Evolutionary conservation across 2,888 invertebrate genomes (phyloP), one percentile per base, ranked within the genome.

Genomic region (Eurois occulta): DNA sequence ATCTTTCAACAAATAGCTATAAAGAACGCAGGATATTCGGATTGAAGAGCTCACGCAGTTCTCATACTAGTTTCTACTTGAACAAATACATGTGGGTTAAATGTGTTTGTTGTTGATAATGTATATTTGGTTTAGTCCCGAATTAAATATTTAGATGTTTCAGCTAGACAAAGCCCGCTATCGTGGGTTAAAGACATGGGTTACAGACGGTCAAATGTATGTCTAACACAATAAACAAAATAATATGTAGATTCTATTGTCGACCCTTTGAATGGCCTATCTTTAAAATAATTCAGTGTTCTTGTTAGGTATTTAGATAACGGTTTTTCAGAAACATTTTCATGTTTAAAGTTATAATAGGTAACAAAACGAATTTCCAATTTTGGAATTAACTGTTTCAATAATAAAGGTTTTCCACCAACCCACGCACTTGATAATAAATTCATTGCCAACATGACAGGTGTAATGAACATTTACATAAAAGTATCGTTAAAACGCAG

Each of bases 401-500:
- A 46, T 66, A 10, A 38, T 38, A 43, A 28, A 24, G 32, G n/a
- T 35, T 77, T 74, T 55, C 43, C 67, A 76, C 43, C 18, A 67
- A 70, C 38, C 55, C 64, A 72, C 65, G n/a, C 28, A 74, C 48
- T 75, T 69, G 21, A 52, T 72, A 67, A 76, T 76, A 52, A 76
- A 81, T 76, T 77, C n/a, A 74, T 74, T 73, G 77, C 21, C 52
- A 70, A 81, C 78, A 68, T 78, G 86, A 80, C 89, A 90, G 88
- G 89, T 89, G 88, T 86, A 72, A 84, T 73, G 80, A 72, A 66
- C 77, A 93, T 93, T 93, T 91, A 87, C 92, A 92, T 93, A 89
- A 92, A 91, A 89, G 88, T 85, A 90, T 91, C 91, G 90, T 93
- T 92, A 91, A 89, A 90, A 83, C 83, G 88, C 75, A 90, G 85